These are phyloP conservation scores for Deroplatys truncata DNA, from an alignment of 2,888 invertebrate genomes.

Conservation along the genomic window DNA sequence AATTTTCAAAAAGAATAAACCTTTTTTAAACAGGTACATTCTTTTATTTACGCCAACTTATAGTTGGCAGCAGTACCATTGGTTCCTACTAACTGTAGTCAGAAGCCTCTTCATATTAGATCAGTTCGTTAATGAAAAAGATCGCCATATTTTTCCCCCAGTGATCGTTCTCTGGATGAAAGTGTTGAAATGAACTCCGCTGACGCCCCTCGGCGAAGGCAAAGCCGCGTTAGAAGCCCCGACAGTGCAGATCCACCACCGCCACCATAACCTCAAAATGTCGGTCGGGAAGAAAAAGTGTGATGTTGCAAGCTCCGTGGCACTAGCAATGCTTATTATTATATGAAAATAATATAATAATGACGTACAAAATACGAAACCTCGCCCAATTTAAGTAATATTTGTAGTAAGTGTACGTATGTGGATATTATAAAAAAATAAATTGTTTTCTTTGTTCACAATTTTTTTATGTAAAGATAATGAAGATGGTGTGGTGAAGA, in stretches of 20 bases:
- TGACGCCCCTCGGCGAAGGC: background rate
- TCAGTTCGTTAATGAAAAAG: background rate
- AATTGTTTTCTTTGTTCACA: constrained; percentile 32
- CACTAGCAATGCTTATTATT: constrained; percentile 32
- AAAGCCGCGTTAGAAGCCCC: constrained; percentile 8
- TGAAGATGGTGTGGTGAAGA: constrained; percentile 31
- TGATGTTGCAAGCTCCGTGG: constrained; percentile 8
- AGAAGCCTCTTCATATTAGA: background rate
- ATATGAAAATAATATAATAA: constrained; percentile 31
- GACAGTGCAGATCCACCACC: background rate
- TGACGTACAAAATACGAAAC: constrained; percentile 35
- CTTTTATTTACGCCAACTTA: background rate
- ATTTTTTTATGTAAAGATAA: constrained; percentile 29
- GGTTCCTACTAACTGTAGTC: constrained; percentile 25
- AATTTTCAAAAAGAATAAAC: constrained; percentile 5
- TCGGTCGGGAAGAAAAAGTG: background rate
- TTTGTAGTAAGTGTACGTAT: constrained; percentile 34
- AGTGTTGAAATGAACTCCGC: constrained; percentile 4
- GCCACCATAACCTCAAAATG: background rate
- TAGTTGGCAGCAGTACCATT: constrained; percentile 11
- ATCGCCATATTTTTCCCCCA: constrained; percentile 2
- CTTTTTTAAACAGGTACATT: constrained; percentile 11
- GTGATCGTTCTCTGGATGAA: constrained; percentile 13
- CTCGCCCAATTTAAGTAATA: constrained; percentile 34
- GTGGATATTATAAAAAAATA: constrained; percentile 31